Percentiles rank a stretch among this genome's conserved stretches.
phyloP scores from a whole-genome alignment of 2,888 invertebrate genomes.

The Callyntrura guangdongensis region DNA sequence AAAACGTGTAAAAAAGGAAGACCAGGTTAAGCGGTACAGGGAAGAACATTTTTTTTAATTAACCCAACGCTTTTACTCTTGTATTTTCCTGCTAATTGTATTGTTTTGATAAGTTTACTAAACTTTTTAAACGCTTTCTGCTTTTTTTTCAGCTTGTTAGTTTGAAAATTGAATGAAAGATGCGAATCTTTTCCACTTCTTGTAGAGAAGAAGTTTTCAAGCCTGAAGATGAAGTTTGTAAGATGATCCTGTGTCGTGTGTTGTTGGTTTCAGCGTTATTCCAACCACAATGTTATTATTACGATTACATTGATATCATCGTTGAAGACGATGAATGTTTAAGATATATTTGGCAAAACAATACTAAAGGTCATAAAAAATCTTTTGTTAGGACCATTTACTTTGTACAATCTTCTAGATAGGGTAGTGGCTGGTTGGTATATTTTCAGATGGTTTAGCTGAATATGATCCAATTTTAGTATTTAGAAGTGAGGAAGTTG shows the following conservation, averaged over 20 bases:
- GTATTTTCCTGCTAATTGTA: neutral
- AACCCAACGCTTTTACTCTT: slow-evolving; percentile 26
- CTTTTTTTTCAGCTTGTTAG: neutral
- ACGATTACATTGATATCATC: neutral
- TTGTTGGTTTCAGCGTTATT: slow-evolving; percentile 2
- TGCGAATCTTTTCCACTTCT: slow-evolving; percentile 1
- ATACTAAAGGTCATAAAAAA: slow-evolving; percentile 25
- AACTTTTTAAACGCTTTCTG: neutral
- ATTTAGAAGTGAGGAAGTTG: slow-evolving; percentile 3
- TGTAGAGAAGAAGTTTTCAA: too few relatives aligned
- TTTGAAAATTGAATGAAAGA: slow-evolving; percentile 5
- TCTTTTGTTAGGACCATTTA: slow-evolving; percentile 34
- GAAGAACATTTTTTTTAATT: slow-evolving; percentile 10
- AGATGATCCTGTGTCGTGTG: slow-evolving; percentile 20
- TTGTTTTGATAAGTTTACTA: slow-evolving; percentile 25
- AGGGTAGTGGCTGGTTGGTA: neutral
- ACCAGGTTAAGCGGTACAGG: slow-evolving; percentile 35
- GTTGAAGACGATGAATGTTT: neutral
- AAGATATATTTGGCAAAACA: slow-evolving; percentile 35
- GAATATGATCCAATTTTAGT: neutral
- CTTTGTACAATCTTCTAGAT: neutral
- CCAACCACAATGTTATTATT: neutral
- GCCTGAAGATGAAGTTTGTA: slow-evolving; percentile 7
- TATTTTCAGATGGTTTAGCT: neutral
- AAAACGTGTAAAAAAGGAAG: slow-evolving; percentile 9